phyloP scores from a whole-genome alignment of 1,140 invertebrate species.

The Zaprionus tsacasi region DNA sequence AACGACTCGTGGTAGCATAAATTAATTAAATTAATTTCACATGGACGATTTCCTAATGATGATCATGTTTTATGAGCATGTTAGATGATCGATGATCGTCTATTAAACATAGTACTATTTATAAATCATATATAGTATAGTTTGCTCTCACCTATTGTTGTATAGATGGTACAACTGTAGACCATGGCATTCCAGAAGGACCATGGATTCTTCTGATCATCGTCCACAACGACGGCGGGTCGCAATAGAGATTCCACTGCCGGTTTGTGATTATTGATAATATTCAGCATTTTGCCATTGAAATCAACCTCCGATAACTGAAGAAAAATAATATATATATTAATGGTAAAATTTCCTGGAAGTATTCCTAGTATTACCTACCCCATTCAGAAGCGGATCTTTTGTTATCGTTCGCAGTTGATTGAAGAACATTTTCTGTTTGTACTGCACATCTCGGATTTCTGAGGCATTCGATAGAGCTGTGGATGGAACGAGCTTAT shows the following conservation, averaged over 20 bases:
- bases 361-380: constrained; percentile 18
- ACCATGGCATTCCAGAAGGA: constrained; percentile 96
- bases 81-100: background rate
- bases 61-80: background rate
- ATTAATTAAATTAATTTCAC: constrained; percentile 1
- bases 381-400: constrained; percentile 30
- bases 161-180: constrained; percentile 96
- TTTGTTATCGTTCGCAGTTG: constrained; percentile 39
- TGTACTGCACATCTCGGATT: constrained; percentile 32
- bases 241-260: constrained; percentile 59
- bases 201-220: constrained; percentile 88
- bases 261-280: constrained; percentile 53
- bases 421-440: constrained; percentile 58
- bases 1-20: background rate
- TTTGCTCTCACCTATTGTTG: constrained; percentile 93
- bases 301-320: constrained; percentile 39
- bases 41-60: background rate
- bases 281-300: constrained; percentile 44
- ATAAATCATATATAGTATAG: background rate
- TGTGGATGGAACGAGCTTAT: constrained; percentile 7
- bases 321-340: background rate
- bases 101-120: background rate
- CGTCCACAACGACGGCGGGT: constrained; percentile 34
- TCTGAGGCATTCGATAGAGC: constrained; percentile 2
- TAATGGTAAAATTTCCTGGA: background rate